Base-by-base conservation (phyloP, 2,113 vertebrate species). In the Podocnemis expansa region DNA sequence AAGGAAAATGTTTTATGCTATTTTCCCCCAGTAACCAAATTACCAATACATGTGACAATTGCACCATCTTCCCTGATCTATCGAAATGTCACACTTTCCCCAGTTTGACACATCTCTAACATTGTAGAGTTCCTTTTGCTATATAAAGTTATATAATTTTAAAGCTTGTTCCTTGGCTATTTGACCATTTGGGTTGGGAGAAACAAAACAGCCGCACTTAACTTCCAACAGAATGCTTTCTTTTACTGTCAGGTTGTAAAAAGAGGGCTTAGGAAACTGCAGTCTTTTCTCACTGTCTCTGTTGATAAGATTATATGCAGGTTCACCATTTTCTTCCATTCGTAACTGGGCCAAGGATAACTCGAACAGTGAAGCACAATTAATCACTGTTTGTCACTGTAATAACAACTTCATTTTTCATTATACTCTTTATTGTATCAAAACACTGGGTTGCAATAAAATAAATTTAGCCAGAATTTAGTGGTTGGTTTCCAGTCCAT, bases 161-260 rank as follows among this genome's bases (percentile, higher is more conserved):
- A 3, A 1, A 88, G 73, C 84, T 96, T 11, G 1, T 92, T 93
- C 89, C 96, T 91, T 94, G 85, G 73, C 88, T 1, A 0, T 55
- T 90, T 96, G 93, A 96, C 94, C 96, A 96, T 93, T 5, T 25
- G 90, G 79, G 78, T 87, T 83, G 85, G 92, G 78, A 80, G 87
- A 86, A 94, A 86, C 25, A 81, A 38, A 90, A 84, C 2, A 45
- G 22, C 79, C 43, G 90, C 86, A 80, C 73, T 45, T 41, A 21
- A 91, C 82, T 90, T 96, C 91, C 96, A 92, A 96, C 75, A 8
- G 1, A 27, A 75, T 0, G 0, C 82, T 93, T 86, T 78, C 29
- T 55, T 2, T 81, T 81, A 41, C 47, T 86, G 89, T 4, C 76
- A 31, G 47, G 22, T 85, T 29, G 79, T 87, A 85, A 10, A 90